A percentile compares a stretch with the other conserved stretches of the same genome.
These are phyloP conservation scores for Diplazon laetatorius DNA, from an alignment of 2,888 invertebrate species.

Conservation along the genomic window DNA sequence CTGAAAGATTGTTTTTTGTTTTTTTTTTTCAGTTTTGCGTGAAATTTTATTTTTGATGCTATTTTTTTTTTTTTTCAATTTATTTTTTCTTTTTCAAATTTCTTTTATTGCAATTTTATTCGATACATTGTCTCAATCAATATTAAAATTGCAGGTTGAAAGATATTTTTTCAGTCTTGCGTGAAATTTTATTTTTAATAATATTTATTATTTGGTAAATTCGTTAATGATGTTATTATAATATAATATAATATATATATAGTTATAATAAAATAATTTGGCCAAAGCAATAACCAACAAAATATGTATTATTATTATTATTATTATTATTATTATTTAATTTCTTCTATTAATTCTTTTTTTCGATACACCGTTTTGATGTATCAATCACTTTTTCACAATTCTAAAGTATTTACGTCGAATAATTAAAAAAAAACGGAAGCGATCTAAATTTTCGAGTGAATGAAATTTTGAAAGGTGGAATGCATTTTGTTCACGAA, in stretches of 20 bases:
- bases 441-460: not conserved
- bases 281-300: no score
- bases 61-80: conserved; percentile 21
- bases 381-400: conserved; percentile 37
- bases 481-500: conserved; percentile 30
- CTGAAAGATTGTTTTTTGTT: conserved; percentile 50
- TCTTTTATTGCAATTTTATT: no score
- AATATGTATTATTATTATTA: no score
- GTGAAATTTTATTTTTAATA: not conserved
- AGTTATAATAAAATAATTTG: no score
- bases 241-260: no score
- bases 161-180: not conserved
- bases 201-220: no score
- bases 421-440: conserved; percentile 1
- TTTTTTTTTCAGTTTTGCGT: conserved; percentile 25
- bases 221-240: no score
- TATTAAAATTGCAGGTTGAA: no score
- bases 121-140: no score
- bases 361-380: conserved; percentile 29
- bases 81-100: not conserved
- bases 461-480: conserved; percentile 13
- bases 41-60: conserved; percentile 1
- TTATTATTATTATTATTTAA: no score
- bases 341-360: no score
- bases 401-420: conserved; percentile 24